These are phyloP conservation scores for Sitta europaea DNA, from an alignment of 2,113 vertebrate species.

Conservation along the genomic window DNA sequence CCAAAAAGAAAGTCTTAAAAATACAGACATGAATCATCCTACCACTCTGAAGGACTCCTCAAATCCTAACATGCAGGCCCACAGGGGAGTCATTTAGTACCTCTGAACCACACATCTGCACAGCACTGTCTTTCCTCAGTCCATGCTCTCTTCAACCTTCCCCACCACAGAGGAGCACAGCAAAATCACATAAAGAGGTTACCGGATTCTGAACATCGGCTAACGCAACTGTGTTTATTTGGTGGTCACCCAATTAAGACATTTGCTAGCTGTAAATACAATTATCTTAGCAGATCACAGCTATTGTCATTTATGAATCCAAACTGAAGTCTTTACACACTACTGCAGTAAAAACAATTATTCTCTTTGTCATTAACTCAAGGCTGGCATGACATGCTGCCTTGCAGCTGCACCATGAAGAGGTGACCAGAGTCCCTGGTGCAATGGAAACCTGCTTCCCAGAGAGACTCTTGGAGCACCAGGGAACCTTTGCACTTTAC, in stretches of 20 bases:
- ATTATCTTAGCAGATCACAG: background rate
- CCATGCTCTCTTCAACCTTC: background rate
- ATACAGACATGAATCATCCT: background rate
- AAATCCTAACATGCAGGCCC: background rate
- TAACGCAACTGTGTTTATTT: background rate
- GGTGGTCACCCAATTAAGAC: background rate
- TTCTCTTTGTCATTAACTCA: background rate
- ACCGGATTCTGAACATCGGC: background rate
- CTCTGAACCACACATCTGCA: background rate
- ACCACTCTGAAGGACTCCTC: background rate
- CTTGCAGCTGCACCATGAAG: background rate
- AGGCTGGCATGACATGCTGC: background rate
- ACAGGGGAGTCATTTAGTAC: background rate
- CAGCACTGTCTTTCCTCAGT: background rate
- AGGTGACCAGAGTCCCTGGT: background rate
- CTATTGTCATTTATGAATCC: background rate
- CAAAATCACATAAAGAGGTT: background rate
- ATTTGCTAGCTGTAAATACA: background rate
- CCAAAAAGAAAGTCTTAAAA: background rate
- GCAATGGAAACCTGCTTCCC: conserved; percentile 15
- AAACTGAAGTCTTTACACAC: background rate
- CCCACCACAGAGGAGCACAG: background rate
- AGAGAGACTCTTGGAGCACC: conserved; percentile 13
- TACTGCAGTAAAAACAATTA: background rate
- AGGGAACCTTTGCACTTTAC: conserved; percentile 68